Conservation (phyloP, 2,113 vertebrate species). For the Charadrius vociferus region DNA sequence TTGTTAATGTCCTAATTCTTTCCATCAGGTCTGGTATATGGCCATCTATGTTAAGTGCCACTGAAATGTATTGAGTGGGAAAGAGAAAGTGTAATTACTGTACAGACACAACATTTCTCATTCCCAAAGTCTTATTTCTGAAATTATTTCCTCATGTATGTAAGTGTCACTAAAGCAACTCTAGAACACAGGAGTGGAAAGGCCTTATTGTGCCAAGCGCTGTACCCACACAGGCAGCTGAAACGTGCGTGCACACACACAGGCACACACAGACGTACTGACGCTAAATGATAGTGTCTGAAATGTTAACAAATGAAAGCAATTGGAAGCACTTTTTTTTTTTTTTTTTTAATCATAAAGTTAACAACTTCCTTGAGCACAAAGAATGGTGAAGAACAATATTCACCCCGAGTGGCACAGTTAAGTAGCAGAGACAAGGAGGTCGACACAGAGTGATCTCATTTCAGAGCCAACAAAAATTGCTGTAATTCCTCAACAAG, state of each 20-base stretch:
- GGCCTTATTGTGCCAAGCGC: not conserved
- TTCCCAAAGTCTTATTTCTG: not conserved
- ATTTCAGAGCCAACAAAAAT: not conserved
- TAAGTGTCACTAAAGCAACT: not conserved
- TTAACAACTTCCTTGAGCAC: not conserved
- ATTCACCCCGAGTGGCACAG: not conserved
- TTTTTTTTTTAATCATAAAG: not conserved
- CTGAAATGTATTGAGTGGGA: not conserved
- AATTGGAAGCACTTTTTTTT: not conserved
- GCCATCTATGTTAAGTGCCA: not conserved
- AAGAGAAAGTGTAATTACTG: not conserved
- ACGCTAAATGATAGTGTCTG: not conserved
- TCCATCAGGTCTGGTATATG: not conserved
- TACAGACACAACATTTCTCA: not conserved
- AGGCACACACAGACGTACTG: not conserved
- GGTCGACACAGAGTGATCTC: not conserved
- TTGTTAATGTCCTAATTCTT: not conserved
- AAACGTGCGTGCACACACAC: rapidly evolving
- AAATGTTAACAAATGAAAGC: not conserved
- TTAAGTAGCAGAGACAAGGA: not conserved
- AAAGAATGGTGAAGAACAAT: not conserved
- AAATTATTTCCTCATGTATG: not conserved
- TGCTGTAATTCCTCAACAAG: not conserved
- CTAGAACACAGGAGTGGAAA: not conserved
- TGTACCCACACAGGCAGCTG: not conserved